Percentiles rank a stretch among this genome's conserved stretches.
These are phyloP conservation scores for Drosophila ananassae DNA, from an alignment of 1,140 invertebrate species.

Conservation along the genomic window DNA sequence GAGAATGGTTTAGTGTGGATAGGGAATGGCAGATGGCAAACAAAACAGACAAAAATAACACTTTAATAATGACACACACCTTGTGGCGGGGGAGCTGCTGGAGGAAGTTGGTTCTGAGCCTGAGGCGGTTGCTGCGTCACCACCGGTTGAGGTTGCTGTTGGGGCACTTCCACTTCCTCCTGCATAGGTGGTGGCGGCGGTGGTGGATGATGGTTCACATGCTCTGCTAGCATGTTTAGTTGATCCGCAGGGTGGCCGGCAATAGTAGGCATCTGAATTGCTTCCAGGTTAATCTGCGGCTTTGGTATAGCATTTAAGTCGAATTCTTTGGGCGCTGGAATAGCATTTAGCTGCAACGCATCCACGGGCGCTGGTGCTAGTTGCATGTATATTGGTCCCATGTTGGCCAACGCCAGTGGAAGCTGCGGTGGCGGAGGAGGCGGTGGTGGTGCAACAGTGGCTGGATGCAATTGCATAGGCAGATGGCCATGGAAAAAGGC, in stretches of 20 bases:
- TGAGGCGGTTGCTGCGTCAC: constrained; percentile 12
- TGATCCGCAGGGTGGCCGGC: constrained; percentile 42
- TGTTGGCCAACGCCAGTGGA: constrained; percentile 62
- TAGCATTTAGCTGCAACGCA: constrained; percentile 76
- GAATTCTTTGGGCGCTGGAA: constrained; percentile 78
- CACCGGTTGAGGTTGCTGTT: constrained; percentile 9
- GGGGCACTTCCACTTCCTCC: constrained; percentile 32
- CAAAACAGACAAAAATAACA: constrained; percentile 39
- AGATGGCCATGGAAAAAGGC: constrained; percentile 66
- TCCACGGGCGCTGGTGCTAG: constrained; percentile 61
- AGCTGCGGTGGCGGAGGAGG: constrained; percentile 76
- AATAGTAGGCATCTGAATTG: constrained; percentile 77
- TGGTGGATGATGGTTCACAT: constrained; percentile 56
- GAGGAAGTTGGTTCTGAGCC: not conserved
- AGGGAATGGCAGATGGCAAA: constrained; percentile 35
- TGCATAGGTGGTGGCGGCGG: constrained; percentile 59
- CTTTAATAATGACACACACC: constrained; percentile 55
- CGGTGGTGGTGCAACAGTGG: constrained; percentile 76
- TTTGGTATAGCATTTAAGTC: constrained; percentile 82
- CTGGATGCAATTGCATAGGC: constrained; percentile 60
- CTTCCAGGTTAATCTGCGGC: constrained; percentile 73
- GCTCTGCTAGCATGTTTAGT: constrained; percentile 45
- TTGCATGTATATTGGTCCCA: constrained; percentile 77
- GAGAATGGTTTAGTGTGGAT: constrained; percentile 1
- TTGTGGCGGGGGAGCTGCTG: constrained; percentile 46